A percentile compares a stretch with the other conserved stretches of the same genome.
Conservation (phyloP, 2,888 invertebrate genomes). For the Iphiclides podalirius region DNA sequence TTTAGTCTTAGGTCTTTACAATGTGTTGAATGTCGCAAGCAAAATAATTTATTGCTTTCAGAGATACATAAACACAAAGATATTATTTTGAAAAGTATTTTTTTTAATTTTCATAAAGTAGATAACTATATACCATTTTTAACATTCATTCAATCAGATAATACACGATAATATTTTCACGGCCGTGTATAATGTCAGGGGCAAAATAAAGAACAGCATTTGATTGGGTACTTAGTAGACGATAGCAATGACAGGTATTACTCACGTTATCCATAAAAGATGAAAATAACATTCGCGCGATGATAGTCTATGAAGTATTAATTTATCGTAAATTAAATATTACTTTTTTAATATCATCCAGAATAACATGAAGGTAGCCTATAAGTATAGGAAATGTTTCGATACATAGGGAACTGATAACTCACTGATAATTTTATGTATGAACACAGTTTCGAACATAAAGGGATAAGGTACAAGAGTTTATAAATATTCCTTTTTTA, state of each 20-base stretch:
- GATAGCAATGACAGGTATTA: constrained; percentile 28
- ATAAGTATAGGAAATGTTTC: too few relatives aligned
- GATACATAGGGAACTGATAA: background rate
- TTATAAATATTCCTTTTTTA: constrained; percentile 26
- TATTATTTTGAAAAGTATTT: too few relatives aligned
- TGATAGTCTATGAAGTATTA: background rate
- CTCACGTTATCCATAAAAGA: constrained; percentile 29
- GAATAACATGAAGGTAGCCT: too few relatives aligned
- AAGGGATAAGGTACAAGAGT: background rate
- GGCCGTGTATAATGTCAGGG: constrained; percentile 19
- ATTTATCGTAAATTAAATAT: too few relatives aligned
- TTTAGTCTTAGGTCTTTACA: too few relatives aligned
- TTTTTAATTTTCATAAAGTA: too few relatives aligned
- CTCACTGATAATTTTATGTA: constrained; percentile 8
- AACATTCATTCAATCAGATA: too few relatives aligned
- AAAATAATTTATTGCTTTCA: too few relatives aligned
- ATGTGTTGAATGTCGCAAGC: too few relatives aligned
- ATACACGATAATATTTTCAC: constrained; percentile 15
- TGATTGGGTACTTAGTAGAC: constrained; percentile 5
- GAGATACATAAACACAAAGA: too few relatives aligned
- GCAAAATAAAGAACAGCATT: constrained; percentile 5
- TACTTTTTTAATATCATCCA: too few relatives aligned
- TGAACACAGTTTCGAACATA: background rate
- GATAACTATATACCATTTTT: too few relatives aligned
- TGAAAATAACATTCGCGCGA: constrained; percentile 1